Evolutionary conservation across 2,113 vertebrate genomes (phyloP).

Genomic region (Pitta sordida): DNA sequence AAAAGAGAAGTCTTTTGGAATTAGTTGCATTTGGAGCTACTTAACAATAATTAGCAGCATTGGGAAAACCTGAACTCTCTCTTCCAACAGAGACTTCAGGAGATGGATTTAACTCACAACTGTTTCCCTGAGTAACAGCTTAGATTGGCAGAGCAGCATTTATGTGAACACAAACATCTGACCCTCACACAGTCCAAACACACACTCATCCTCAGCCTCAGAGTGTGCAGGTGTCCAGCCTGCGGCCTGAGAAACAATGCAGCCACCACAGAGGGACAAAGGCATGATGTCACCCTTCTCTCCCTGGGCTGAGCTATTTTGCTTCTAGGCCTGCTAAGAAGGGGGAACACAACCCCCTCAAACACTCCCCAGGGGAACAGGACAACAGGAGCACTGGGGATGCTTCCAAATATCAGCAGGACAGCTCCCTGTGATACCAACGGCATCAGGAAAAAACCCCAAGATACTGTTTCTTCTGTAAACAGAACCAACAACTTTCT

Average conservation of each 20-base stretch:
- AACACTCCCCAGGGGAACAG: background rate
- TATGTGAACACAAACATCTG: background rate
- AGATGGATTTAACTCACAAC: background rate
- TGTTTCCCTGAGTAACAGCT: background rate
- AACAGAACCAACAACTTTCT: background rate
- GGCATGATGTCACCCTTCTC: fast-evolving
- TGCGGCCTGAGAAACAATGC: background rate
- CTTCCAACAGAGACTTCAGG: background rate
- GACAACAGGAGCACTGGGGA: background rate
- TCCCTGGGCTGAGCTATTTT: background rate
- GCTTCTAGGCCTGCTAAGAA: background rate
- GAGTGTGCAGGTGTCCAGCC: background rate
- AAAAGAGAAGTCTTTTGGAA: background rate
- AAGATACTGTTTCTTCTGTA: background rate
- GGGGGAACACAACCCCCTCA: background rate
- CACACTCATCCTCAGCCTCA: background rate
- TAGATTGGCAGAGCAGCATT: background rate
- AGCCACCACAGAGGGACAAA: background rate
- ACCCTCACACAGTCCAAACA: fast-evolving
- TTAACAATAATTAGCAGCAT: background rate
- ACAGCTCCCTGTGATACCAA: background rate
- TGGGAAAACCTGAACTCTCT: background rate
- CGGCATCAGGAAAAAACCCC: background rate
- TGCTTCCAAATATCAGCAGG: background rate
- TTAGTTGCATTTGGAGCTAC: background rate